These are phyloP conservation scores for Astur gentilis DNA, from an alignment of 2,113 vertebrate genomes.

Conservation along the genomic window DNA sequence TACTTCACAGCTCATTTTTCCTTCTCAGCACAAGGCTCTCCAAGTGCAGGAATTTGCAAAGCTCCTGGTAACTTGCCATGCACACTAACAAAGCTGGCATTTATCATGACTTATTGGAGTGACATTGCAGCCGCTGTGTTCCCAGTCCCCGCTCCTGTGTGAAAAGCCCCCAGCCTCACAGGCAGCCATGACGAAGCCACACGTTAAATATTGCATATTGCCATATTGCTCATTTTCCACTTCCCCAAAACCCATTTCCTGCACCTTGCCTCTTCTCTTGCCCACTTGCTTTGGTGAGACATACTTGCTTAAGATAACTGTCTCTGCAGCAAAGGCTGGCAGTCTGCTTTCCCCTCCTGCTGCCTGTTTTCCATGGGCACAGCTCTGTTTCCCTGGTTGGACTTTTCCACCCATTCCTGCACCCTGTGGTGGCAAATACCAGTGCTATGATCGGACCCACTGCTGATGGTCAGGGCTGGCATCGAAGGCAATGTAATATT, in stretches of 20 bases:
- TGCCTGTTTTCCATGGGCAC: not conserved
- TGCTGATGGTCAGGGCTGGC: not conserved
- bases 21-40: not conserved
- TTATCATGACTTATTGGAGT: not conserved
- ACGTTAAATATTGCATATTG: not conserved
- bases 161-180: not conserved
- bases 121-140: not conserved
- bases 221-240: not conserved
- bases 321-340: accelerated
- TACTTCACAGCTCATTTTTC: conserved; percentile 54
- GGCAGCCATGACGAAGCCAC: not conserved
- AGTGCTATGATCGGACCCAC: accelerated
- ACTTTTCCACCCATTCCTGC: not conserved
- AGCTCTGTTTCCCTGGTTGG: not conserved
- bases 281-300: not conserved
- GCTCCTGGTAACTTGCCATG: not conserved
- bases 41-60: not conserved
- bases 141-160: not conserved
- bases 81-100: not conserved
- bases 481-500: not conserved
- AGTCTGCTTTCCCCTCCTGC: not conserved
- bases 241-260: not conserved
- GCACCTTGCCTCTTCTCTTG: accelerated
- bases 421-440: not conserved
- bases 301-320: not conserved